These are phyloP conservation scores for Lithophane socia DNA, from an alignment of 2,888 invertebrate genomes.

Conservation along the genomic window DNA sequence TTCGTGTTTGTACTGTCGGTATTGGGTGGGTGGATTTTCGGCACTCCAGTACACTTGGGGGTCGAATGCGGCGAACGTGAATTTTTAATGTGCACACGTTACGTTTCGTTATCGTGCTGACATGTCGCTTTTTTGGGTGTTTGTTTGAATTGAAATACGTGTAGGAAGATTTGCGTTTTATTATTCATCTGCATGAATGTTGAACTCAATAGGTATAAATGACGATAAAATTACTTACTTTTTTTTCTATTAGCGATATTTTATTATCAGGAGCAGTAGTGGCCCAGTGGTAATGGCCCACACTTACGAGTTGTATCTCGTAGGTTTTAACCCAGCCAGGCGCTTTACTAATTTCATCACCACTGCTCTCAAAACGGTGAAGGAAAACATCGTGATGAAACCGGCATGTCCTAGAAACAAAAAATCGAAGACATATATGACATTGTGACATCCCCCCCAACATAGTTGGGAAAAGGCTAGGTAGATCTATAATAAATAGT, in stretches of 20 bases:
- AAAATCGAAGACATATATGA: no score
- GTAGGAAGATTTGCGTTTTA: conserved; percentile 26
- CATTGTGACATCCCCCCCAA: no score
- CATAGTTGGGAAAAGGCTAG: no score
- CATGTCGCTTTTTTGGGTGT: conserved; percentile 16
- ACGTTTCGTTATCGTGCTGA: conserved; percentile 32
- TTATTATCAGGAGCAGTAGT: background rate
- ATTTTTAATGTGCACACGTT: conserved; percentile 49
- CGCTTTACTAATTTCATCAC: no score
- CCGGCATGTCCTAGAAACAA: no score
- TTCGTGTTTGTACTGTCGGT: conserved; percentile 51
- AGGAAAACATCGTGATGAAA: no score
- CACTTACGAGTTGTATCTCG: no score
- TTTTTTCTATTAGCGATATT: background rate
- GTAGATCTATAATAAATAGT: no score
- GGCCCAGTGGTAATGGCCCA: no score
- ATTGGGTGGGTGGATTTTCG: conserved; percentile 51
- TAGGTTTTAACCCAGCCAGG: no score
- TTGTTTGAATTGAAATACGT: conserved; percentile 27
- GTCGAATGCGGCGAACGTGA: conserved; percentile 48
- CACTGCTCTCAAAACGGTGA: no score
- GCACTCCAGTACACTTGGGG: conserved; percentile 52
- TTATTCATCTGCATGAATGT: conserved; percentile 19
- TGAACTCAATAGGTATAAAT: background rate
- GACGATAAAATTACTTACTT: background rate